These are phyloP conservation scores for Zonitis immaculata DNA, from an alignment of 2,888 invertebrate genomes.

Conservation along the genomic window DNA sequence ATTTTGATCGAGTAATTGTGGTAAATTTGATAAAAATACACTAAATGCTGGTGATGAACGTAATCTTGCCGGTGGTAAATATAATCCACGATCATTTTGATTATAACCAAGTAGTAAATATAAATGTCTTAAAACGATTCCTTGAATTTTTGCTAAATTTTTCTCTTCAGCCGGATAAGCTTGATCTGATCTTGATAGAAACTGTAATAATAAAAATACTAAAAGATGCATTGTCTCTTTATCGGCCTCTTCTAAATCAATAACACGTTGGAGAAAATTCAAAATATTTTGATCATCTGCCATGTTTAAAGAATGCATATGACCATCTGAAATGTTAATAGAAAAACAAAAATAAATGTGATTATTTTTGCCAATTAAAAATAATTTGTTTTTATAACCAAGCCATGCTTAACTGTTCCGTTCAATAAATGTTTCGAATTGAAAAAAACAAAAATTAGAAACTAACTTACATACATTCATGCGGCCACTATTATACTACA, in stretches of 20 bases:
- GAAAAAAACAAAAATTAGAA: too few species aligned
- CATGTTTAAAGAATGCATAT: conserved; percentile 78
- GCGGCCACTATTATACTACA: conserved; percentile 49
- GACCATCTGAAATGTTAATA: conserved; percentile 60
- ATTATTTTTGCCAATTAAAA: too few species aligned
- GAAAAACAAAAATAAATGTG: too few species aligned
- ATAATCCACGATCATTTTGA: conserved; percentile 83
- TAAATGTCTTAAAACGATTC: conserved; percentile 84
- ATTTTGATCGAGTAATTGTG: conserved; percentile 93
- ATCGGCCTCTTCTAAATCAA: conserved; percentile 92
- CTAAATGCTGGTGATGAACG: conserved; percentile 93
- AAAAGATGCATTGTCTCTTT: conserved; percentile 92
- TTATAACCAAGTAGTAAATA: conserved; percentile 92
- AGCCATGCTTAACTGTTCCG: conserved; percentile 8
- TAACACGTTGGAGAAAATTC: conserved; percentile 76
- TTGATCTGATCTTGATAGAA: conserved; percentile 76
- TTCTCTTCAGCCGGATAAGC: conserved; percentile 88
- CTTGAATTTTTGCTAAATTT: conserved; percentile 70
- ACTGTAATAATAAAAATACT: conserved; percentile 95
- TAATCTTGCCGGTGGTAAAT: conserved; percentile 80
- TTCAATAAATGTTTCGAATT: neutral
- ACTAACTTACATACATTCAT: conserved; percentile 35
- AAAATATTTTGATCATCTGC: conserved; percentile 76
- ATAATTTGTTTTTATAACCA: too few species aligned
- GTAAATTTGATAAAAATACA: conserved; percentile 89